Evolutionary conservation across 2,797 vertebrate species (phyloP), one percentile per base, ranked within the genome.

Genomic region (Rousettus madagascariensis): DNA sequence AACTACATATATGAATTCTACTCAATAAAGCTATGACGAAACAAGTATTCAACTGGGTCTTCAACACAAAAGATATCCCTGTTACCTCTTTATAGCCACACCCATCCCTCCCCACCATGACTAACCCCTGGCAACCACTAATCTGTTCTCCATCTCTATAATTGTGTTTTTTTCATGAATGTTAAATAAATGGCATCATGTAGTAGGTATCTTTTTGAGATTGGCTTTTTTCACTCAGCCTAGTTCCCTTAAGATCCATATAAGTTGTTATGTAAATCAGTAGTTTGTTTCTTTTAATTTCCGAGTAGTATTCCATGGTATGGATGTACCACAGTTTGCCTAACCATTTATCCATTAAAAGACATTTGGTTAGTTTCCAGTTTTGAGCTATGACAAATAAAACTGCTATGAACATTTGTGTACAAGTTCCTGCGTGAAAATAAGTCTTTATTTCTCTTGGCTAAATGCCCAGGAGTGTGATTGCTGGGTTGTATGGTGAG

Each of bases 391-490:
- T 89, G 83, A 86, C 59, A 86, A 88, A 93, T 93, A 86, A 96
- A 95, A 94, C 75, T 53, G 65, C 91, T 69, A 30, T 83, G 69
- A 96, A 93, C 92, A 84, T 71, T 95, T 63, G 30, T 92, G 49
- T 91, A 84, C 86, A 95, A 91, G 92, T 91, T 96, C 36, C 83
- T 96, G 30, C 2, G 2, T 95, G 93, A 88, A 96, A 93, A 88
- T 77, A 91, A 96, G 61, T 63, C 86, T 89, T 96, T 59, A 33
- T 91, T 96, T 96, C 78, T 93, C 61, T 96, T 93, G 91, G 91
- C 74, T 72, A 86, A 75, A 80, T 77, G 83, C 91, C 89, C 65
- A 75, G 83, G 15, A 71, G 43, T 91, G 38, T 86, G 61, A 78
- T 57, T 87, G 13, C 51, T 65, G 19, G 55, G 36, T 80, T 28